Conservation (phyloP, 2,113 vertebrate genomes). For the Edolisoma coerulescens region DNA sequence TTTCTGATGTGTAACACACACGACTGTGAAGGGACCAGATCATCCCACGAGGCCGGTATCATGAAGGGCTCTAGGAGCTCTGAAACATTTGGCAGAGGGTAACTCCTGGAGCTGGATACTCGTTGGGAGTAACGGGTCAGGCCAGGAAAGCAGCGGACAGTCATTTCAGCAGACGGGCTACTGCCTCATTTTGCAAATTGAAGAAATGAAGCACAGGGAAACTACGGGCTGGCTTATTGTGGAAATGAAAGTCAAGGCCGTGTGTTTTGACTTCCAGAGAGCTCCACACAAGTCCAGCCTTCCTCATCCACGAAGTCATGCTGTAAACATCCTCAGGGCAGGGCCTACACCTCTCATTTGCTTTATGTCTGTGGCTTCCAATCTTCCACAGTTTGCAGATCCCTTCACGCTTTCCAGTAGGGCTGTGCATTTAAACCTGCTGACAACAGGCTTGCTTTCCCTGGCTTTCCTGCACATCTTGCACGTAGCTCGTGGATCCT, state of each 20-base stretch:
- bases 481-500: neutral
- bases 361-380: neutral
- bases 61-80: neutral
- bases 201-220: neutral
- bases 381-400: slow-evolving; percentile 22
- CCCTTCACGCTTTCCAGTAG: neutral
- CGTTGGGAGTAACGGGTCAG: neutral
- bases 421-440: slow-evolving; percentile 8
- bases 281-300: neutral
- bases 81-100: neutral
- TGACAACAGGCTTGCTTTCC: slow-evolving; percentile 5
- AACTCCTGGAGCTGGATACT: neutral
- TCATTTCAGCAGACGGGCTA: neutral
- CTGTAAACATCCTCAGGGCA: slow-evolving; percentile 35
- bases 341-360: slow-evolving; percentile 31
- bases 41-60: neutral
- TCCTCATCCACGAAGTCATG: neutral
- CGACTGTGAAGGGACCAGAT: neutral
- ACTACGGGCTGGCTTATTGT: neutral
- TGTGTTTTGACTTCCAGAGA: neutral
- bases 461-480: slow-evolving; percentile 1
- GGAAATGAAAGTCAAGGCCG: neutral
- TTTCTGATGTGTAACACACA: neutral
- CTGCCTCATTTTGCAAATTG: slow-evolving; percentile 7
- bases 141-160: neutral